These are phyloP conservation scores for Fragum sueziense DNA, from an alignment of 2,888 invertebrate species.

Conservation along the genomic window DNA sequence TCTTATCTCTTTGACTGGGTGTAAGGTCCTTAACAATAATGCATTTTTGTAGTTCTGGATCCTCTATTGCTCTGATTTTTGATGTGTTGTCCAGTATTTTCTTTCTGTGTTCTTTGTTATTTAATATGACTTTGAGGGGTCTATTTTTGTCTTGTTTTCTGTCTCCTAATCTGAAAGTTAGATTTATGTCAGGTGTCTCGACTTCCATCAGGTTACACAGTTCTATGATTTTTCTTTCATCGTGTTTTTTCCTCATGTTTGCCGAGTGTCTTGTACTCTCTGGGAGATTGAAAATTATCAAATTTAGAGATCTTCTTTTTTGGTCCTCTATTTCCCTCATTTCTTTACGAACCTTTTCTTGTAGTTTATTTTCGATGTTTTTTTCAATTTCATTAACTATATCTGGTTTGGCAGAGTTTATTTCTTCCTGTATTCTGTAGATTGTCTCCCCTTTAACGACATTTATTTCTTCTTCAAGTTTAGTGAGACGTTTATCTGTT, in stretches of 20 bases:
- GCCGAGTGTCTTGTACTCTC: neutral
- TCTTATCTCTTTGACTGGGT: neutral
- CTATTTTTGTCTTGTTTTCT: neutral
- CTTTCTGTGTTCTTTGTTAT: constrained; percentile 6
- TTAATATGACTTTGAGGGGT: constrained; percentile 1
- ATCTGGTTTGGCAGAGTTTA: neutral
- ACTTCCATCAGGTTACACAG: neutral
- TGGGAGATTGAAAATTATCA: neutral
- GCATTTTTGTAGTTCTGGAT: neutral
- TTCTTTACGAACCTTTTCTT: neutral
- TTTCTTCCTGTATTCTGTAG: neutral
- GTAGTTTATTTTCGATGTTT: neutral
- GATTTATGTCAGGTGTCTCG: neutral
- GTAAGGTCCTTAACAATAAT: neutral
- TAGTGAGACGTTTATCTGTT: neutral
- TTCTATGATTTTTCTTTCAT: neutral
- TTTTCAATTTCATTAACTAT: neutral
- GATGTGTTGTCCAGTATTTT: neutral
- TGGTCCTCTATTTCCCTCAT: neutral
- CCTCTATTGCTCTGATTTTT: neutral
- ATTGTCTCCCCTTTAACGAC: neutral
- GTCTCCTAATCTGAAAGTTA: neutral
- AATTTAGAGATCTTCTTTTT: neutral
- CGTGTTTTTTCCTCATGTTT: neutral
- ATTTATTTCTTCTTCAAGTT: neutral